These are phyloP conservation scores for Latrodectus elegans DNA, from an alignment of 2,888 invertebrate genomes.

Conservation along the genomic window DNA sequence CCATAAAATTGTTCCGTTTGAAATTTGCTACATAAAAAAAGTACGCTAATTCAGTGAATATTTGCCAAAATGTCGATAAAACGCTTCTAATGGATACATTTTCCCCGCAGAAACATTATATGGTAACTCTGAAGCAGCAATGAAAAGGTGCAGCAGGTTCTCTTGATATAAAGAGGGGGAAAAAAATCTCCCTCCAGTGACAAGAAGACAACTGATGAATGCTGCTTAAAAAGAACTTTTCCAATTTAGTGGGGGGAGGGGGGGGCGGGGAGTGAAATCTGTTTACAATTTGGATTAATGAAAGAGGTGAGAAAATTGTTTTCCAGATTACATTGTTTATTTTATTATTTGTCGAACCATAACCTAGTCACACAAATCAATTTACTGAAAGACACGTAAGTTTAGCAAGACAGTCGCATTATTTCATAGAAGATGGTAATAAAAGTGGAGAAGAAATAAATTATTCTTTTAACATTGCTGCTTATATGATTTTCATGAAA, in stretches of 20 bases:
- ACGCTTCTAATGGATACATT: background rate
- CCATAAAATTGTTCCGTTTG: no score
- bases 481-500: no score
- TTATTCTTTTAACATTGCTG: no score
- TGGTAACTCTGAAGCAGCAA: no score
- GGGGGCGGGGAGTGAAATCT: background rate
- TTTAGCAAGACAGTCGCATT: no score
- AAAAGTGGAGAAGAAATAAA: no score
- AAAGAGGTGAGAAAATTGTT: slow-evolving; percentile 37
- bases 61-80: slow-evolving; percentile 4
- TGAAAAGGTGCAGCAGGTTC: slow-evolving; percentile 40
- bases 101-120: no score
- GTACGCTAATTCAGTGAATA: background rate
- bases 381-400: no score
- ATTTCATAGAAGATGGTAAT: no score
- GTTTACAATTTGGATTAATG: slow-evolving; percentile 52
- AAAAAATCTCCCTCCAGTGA: background rate
- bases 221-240: background rate
- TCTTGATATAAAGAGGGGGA: background rate
- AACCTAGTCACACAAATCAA: no score
- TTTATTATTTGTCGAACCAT: slow-evolving; percentile 4
- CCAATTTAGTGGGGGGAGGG: background rate
- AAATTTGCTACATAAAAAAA: background rate
- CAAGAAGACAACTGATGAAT: no score
- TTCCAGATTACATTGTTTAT: slow-evolving; percentile 46